Evolutionary conservation across 2,113 vertebrate species (phyloP), one percentile per base, ranked within the genome.

Genomic region (Osmerus eperlanus): DNA sequence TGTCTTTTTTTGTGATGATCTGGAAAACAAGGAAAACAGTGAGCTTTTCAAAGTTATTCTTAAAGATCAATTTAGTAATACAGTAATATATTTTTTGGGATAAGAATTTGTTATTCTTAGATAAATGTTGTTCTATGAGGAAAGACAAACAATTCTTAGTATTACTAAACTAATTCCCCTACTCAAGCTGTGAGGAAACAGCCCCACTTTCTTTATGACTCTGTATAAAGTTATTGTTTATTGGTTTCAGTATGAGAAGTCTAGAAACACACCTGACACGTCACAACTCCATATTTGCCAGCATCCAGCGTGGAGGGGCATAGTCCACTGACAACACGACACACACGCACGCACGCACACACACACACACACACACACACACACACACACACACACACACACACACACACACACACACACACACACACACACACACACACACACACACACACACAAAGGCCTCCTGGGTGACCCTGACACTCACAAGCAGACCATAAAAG

Each of bases 281-380:
- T 63, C 68, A 60, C 60, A 60, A 32, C 66, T 63, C 16, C n/a
- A 65, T 80, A 67, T 58, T 36, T 21, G 62, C 68, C 74, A 76
- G 70, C 67, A 58, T 85, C 84, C 89, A 92, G 73, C 90, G 86
- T 92, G 92, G 89, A 89, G 87, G 89, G 56, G 70, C 88, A 92
- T 81, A 92, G 91, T 92, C 88, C 89, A 83, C 4, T 75, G 78
- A 82, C 83, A 87, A 85, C 61, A 41, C 23, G 21, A 51, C 59
- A 56, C 53, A 67, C 18, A 52, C 62, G 64, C 32, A 64, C n/a
- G 58, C 54, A 67, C 29, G 66, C 62, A 54, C 28, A 79, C 21
- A 62, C 32, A 61, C 58, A 19, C 2, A 23, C 4, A 61, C 13
- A 23, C 61, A 65, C 4, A 56, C 51, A 36, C 23, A 73, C 29